Evolutionary conservation across 2,113 vertebrate genomes (phyloP).

Genomic region (Oreocharis arfaki): DNA sequence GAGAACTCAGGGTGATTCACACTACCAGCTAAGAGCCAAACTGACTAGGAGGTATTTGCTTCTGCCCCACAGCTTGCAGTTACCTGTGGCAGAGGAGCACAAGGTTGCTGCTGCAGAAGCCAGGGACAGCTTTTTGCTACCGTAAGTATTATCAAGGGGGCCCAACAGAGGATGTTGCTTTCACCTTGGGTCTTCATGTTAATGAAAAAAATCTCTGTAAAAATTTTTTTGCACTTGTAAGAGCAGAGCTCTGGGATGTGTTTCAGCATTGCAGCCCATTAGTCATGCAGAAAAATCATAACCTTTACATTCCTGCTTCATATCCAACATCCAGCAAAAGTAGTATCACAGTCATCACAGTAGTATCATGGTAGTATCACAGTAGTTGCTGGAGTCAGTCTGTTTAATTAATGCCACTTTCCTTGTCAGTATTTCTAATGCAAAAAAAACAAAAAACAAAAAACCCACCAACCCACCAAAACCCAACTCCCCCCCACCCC

Average conservation of each 20-base stretch:
- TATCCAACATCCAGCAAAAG: neutral
- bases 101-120: neutral
- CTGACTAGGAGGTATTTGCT: neutral
- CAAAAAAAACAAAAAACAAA: neutral
- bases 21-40: neutral
- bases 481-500: too few relatives aligned
- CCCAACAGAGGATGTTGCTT: neutral
- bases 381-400: neutral
- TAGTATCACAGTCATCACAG: neutral
- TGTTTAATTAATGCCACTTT: neutral
- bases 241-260: neutral
- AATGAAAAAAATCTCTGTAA: neutral
- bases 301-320: neutral
- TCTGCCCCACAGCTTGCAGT: neutral
- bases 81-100: neutral
- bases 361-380: too few relatives aligned
- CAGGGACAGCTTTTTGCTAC: neutral
- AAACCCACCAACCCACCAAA: fast-evolving
- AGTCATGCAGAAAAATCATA: neutral
- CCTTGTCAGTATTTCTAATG: neutral
- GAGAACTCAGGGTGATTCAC: neutral
- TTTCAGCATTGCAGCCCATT: neutral
- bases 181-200: neutral
- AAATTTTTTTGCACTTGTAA: neutral
- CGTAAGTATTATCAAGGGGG: fast-evolving